A percentile compares a stretch with the other conserved stretches of the same genome.
These are phyloP conservation scores for Salvelinus namaycush DNA, from an alignment of 2,113 vertebrate species.

Conservation along the genomic window DNA sequence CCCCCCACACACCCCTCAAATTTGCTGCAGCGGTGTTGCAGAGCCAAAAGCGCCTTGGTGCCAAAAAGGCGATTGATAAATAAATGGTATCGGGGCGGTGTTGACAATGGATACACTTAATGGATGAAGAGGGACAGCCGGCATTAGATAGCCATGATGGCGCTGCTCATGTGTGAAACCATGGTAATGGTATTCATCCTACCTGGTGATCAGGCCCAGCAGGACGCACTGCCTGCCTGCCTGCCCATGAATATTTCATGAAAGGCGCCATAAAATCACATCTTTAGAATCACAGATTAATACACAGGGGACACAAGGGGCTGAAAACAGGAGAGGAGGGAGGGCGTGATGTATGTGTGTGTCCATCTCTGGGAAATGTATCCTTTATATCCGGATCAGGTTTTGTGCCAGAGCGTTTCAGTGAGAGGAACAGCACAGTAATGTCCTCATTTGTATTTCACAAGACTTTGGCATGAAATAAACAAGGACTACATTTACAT, in stretches of 20 bases:
- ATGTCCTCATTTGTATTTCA: constrained; percentile 31
- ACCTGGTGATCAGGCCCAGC: constrained; percentile 55
- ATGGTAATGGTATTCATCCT: constrained; percentile 55
- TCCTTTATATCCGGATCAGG: not conserved
- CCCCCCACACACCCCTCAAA: not conserved
- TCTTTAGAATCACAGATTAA: constrained; percentile 64
- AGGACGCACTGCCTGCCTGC: constrained; percentile 29
- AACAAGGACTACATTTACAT: constrained; percentile 28
- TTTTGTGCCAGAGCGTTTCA: constrained; percentile 9
- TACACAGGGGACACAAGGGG: constrained; percentile 36
- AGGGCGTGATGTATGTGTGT: not conserved
- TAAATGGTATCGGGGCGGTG: constrained; percentile 25
- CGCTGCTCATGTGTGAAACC: constrained; percentile 53
- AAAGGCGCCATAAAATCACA: constrained; percentile 51
- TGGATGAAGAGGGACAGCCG: constrained; percentile 18
- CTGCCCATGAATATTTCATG: constrained; percentile 63
- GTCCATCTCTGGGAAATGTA: constrained; percentile 1
- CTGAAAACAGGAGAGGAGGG: not conserved
- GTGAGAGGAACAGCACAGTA: not conserved
- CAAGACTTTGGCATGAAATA: constrained; percentile 26
- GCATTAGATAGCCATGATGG: constrained; percentile 46
- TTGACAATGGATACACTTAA: constrained; percentile 22
- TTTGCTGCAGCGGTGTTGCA: constrained; percentile 10
- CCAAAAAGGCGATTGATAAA: constrained; percentile 31
- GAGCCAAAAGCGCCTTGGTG: not conserved